Evolutionary conservation across 1,140 invertebrate genomes (phyloP), one percentile per base, ranked within the genome.

Genomic region (Potamilus streckersoni): DNA sequence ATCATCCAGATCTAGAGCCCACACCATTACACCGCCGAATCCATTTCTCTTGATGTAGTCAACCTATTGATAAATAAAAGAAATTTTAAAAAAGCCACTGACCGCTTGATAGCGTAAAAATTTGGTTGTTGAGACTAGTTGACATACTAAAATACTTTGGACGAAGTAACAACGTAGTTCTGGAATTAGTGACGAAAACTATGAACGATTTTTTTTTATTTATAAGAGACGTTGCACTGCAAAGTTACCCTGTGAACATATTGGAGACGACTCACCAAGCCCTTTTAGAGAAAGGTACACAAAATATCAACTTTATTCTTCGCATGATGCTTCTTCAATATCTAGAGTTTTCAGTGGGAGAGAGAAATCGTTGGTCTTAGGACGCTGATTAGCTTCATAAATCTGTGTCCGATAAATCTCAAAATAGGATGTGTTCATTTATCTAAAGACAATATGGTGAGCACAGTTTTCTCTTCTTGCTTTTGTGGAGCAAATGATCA

Each of bases 1-100:
- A 89, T 99, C 97, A 83, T 99, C 97, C 95, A 98, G 97, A 83
- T 98, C 97, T 0, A 98, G 92, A 0, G 96, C 97, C 97, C 97
- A 99, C 0, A 97, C 95, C 96, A 98, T 98, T 55, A 96, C 65
- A 64, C 81, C 81, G 57, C 81, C 81, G 31, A 76, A 74, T 11
- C 70, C 60, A 20, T 79, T 63, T 56, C 75, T 57, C 49, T 83
- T 83, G 3, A 83, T 57, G 57, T 71, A 83, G 38, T 83, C 72
- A 15, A 80, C 79, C 79, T 19, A 49, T 49, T 27, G 23, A 62
- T n/a, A 19, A 19, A n/a, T 23, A 62, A 62, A 62, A n/a, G 4
- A 61, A 61, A 61, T 23, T 23, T 23, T 23, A 61, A 61, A 61
- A 17, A 17, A 61, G 16, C n/a, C 27, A 31, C 27, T 31, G 27